These are phyloP conservation scores for Halocynthia aurantium DNA, from an alignment of 23 tunicate genomes.

Conservation along the genomic window DNA sequence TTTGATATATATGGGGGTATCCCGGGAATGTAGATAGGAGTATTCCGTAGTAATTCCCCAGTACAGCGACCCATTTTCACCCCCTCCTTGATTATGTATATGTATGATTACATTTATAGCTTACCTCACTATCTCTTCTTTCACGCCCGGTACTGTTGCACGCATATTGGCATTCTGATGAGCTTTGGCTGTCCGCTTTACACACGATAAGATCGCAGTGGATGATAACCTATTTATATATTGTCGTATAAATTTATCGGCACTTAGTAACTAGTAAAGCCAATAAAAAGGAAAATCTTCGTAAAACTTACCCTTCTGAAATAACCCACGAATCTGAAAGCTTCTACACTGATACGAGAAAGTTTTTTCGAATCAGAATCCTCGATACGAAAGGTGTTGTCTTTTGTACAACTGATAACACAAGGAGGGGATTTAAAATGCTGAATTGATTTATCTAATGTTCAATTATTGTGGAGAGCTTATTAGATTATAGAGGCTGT, in stretches of 20 bases:
- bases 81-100: too few species aligned
- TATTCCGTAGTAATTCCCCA: too few species aligned
- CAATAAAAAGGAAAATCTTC: neutral
- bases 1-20: too few species aligned
- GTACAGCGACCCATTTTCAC: too few species aligned
- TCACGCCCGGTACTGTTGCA: neutral
- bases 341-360: constrained; percentile 42
- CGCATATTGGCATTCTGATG: constrained; percentile 29
- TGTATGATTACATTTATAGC: too few species aligned
- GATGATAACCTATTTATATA: constrained; percentile 21
- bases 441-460: too few species aligned
- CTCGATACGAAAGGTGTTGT: constrained; percentile 28
- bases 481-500: too few species aligned
- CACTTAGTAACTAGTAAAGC: neutral
- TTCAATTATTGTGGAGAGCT: too few species aligned
- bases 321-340: constrained; percentile 34
- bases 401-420: constrained; percentile 22
- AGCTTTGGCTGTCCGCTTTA: constrained; percentile 24
- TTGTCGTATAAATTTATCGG: neutral
- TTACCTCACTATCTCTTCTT: too few species aligned
- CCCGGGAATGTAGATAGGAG: too few species aligned
- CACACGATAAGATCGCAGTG: constrained; percentile 43
- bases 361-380: constrained; percentile 19
- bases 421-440: too few species aligned
- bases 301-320: constrained; percentile 2